Percentiles rank a stretch among this genome's conserved stretches.
These are phyloP conservation scores for Synergus japonicus DNA, from an alignment of 2,888 invertebrate species.

Conservation along the genomic window DNA sequence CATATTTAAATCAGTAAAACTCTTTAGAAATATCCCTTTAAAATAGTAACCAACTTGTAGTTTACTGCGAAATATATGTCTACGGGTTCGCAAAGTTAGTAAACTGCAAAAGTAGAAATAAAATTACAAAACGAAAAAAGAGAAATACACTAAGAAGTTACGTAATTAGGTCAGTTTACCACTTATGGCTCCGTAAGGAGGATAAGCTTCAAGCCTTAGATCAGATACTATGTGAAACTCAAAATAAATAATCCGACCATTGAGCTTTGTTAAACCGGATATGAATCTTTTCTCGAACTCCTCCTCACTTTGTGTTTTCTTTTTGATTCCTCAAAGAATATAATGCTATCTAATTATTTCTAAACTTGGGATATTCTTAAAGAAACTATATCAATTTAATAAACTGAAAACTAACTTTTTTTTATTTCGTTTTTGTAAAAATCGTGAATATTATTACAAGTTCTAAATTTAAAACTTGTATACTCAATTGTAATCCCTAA, in stretches of 20 bases:
- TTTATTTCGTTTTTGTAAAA: neutral
- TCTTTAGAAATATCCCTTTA: constrained; percentile 3
- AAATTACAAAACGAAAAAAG: neutral
- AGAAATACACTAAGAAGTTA: neutral
- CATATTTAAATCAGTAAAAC: constrained; percentile 27
- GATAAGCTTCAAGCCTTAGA: neutral
- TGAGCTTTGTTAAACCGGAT: neutral
- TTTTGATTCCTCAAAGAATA: neutral
- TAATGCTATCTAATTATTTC: neutral
- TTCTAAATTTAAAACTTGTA: constrained; percentile 7
- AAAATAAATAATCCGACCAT: constrained; percentile 22
- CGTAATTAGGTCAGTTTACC: constrained; percentile 5
- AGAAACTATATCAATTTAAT: neutral
- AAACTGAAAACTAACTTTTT: neutral
- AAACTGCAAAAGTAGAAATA: neutral
- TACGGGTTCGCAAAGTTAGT: neutral
- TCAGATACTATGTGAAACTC: neutral
- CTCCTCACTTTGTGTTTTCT: neutral
- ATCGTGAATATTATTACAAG: neutral
- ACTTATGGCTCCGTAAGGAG: neutral
- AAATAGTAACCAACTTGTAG: neutral
- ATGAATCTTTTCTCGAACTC: neutral
- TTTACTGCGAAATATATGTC: neutral
- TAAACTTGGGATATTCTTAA: neutral
- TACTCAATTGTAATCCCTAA: neutral